Evolutionary conservation across 2,113 vertebrate genomes (phyloP).

Genomic region (Hiodon tergisus): DNA sequence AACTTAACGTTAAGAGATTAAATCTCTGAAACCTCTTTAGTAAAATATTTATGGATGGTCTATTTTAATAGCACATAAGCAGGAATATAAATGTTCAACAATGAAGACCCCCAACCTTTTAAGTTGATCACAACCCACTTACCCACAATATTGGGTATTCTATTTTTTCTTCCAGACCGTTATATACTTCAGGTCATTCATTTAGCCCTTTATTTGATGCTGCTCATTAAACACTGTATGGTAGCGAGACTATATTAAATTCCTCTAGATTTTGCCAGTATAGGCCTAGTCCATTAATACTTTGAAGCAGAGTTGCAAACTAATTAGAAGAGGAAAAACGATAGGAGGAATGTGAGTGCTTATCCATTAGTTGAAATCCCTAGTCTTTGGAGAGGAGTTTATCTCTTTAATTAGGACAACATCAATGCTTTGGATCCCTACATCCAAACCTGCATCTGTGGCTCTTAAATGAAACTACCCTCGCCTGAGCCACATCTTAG

Average conservation of each 20-base stretch:
- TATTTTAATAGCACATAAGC: no score
- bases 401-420: slow-evolving; percentile 21
- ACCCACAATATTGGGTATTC: neutral
- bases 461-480: slow-evolving; percentile 4
- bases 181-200: neutral
- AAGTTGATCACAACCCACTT: neutral
- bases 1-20: no score
- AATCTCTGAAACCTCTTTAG: no score
- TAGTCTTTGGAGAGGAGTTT: slow-evolving; percentile 7
- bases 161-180: neutral
- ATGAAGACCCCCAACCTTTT: neutral
- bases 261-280: slow-evolving; percentile 16
- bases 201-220: slow-evolving; percentile 21
- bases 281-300: slow-evolving; percentile 21
- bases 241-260: slow-evolving; percentile 11
- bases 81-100: neutral
- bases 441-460: neutral
- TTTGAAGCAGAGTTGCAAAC: slow-evolving; percentile 14
- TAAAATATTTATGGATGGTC: no score
- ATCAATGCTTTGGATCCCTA: neutral
- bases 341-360: neutral
- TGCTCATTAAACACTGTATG: slow-evolving; percentile 9
- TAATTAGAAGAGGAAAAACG: slow-evolving; percentile 22
- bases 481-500: neutral
- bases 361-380: slow-evolving; percentile 14